Evolutionary conservation across 2,113 vertebrate genomes (phyloP).

Genomic region (Speoplatyrhinus poulsoni): DNA sequence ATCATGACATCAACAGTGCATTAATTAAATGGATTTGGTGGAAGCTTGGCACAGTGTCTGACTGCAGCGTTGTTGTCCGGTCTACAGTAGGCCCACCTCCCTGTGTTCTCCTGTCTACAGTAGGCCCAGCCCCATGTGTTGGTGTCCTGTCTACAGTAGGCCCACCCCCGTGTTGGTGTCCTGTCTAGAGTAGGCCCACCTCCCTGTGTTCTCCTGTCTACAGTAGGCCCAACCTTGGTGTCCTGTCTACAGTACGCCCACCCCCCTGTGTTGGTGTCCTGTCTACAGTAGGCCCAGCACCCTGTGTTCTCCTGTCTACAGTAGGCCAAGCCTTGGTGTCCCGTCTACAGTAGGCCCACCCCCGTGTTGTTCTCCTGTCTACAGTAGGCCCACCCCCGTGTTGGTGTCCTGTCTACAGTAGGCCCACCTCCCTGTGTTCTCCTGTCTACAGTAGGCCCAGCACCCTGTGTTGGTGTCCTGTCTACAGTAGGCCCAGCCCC

Average conservation of each 20-base stretch:
- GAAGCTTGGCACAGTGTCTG: background rate
- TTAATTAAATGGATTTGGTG: conserved; percentile 29
- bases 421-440: background rate
- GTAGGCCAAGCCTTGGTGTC: conserved; percentile 22
- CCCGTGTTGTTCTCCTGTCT: no score
- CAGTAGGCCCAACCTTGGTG: no score
- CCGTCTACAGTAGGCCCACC: conserved; percentile 30
- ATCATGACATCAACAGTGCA: conserved; percentile 2
- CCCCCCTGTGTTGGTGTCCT: conserved; percentile 47
- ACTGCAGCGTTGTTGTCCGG: conserved; percentile 39
- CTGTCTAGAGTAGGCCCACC: conserved; percentile 29
- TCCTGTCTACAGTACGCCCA: conserved; percentile 42
- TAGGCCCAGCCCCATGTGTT: no score
- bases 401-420: conserved; percentile 44
- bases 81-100: conserved; percentile 17
- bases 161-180: conserved; percentile 46
- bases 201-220: no score
- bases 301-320: no score
- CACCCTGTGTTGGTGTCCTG: no score
- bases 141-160: background rate
- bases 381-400: background rate
- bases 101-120: no score
- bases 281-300: conserved; percentile 27
- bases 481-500: no score
- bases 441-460: no score